Evolutionary conservation across 1,140 invertebrate genomes (phyloP).

Genomic region (Scaptomyza graminum): DNA sequence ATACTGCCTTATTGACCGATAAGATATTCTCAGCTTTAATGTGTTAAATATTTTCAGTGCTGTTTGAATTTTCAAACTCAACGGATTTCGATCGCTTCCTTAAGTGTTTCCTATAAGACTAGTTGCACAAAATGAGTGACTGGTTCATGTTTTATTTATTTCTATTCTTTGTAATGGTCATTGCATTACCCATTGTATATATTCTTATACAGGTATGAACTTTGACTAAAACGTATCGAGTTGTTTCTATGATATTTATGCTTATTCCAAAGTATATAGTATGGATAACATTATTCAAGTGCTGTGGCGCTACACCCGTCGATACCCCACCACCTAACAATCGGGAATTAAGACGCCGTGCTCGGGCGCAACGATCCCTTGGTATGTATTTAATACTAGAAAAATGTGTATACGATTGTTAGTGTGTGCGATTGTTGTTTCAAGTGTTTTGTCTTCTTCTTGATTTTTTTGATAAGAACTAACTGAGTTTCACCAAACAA

Average conservation of each 20-base stretch:
- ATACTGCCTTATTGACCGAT: conserved; percentile 1
- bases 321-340: neutral
- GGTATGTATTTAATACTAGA: conserved; percentile 40
- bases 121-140: neutral
- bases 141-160: conserved; percentile 9
- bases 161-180: conserved; percentile 16
- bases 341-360: neutral
- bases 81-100: neutral
- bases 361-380: conserved; percentile 5
- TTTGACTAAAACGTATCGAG: neutral
- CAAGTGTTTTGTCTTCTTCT: conserved; percentile 10
- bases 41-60: conserved; percentile 3
- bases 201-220: conserved; percentile 52
- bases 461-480: conserved; percentile 35
- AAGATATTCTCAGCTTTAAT: neutral
- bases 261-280: conserved; percentile 25
- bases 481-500: neutral
- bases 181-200: conserved; percentile 43
- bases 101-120: neutral
- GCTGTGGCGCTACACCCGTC: neutral
- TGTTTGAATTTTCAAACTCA: conserved; percentile 3
- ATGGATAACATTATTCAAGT: conserved; percentile 23
- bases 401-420: neutral
- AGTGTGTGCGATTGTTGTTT: conserved; percentile 9
- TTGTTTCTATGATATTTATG: neutral